Evolutionary conservation across 1,140 invertebrate genomes (phyloP).

Genomic region (Megalopta genalis): DNA sequence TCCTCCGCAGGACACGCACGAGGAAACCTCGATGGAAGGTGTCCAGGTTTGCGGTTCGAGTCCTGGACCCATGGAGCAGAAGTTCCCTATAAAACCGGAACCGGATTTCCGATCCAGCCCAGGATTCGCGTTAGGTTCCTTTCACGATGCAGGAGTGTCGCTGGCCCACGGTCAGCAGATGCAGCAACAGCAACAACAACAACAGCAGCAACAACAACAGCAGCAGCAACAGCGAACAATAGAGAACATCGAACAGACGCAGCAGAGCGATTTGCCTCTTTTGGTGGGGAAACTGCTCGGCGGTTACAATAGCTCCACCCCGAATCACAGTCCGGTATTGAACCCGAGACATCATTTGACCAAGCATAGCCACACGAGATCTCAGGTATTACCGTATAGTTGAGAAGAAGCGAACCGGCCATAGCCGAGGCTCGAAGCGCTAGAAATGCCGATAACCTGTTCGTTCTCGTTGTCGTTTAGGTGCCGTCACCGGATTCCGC

Average conservation of each 20-base stretch:
- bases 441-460: too few relatives aligned
- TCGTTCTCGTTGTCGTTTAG: constrained; percentile 44
- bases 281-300: constrained; percentile 84
- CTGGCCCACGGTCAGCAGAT: constrained; percentile 73
- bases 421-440: too few relatives aligned
- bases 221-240: constrained; percentile 67
- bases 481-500: constrained; percentile 89
- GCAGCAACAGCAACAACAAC: constrained; percentile 57
- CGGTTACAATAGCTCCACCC: constrained; percentile 83
- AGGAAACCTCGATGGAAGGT: constrained; percentile 81
- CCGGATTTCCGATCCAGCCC: constrained; percentile 78
- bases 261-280: constrained; percentile 81
- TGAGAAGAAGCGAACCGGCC: too few relatives aligned
- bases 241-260: constrained; percentile 72
- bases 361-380: constrained; percentile 78
- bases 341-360: constrained; percentile 82
- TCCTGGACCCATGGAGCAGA: constrained; percentile 75
- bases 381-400: constrained; percentile 62
- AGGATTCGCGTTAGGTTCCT: constrained; percentile 65
- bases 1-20: constrained; percentile 71
- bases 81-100: constrained; percentile 76
- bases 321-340: constrained; percentile 84
- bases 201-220: constrained; percentile 66
- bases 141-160: constrained; percentile 71
- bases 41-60: constrained; percentile 78